Percentiles rank a stretch among this genome's conserved stretches.
Conservation (phyloP, 2,888 invertebrate species). For the Dynastes tityus region DNA sequence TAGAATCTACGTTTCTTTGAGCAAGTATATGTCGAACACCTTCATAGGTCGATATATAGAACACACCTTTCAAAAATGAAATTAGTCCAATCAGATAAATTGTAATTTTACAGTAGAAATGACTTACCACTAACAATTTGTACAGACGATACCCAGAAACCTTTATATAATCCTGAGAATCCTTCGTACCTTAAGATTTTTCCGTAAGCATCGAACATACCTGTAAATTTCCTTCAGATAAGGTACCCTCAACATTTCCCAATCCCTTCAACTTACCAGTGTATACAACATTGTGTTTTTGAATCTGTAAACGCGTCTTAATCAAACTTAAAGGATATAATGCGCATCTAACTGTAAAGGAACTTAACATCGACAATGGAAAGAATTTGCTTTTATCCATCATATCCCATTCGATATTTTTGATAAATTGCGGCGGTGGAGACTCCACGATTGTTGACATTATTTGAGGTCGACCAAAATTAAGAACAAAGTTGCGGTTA, state of each 20-base stretch:
- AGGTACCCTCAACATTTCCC: too few relatives aligned
- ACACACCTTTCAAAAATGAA: conserved; percentile 77
- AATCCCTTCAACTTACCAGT: conserved; percentile 72
- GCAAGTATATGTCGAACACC: conserved; percentile 87
- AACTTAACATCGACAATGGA: conserved; percentile 92
- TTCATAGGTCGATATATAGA: conserved; percentile 96
- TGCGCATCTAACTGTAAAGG: conserved; percentile 82
- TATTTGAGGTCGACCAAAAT: conserved; percentile 18
- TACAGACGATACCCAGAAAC: conserved; percentile 95
- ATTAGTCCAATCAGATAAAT: neutral
- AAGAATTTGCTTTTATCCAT: conserved; percentile 97
- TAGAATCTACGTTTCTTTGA: conserved; percentile 77
- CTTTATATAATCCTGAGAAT: conserved; percentile 89
- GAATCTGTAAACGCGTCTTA: conserved; percentile 94
- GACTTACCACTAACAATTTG: conserved; percentile 71
- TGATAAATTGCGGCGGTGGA: conserved; percentile 77
- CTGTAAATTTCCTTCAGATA: conserved; percentile 64
- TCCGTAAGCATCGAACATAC: conserved; percentile 88
- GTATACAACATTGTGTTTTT: conserved; percentile 87
- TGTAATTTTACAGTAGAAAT: conserved; percentile 10
- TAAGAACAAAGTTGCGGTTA: conserved; percentile 20
- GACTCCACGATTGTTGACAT: conserved; percentile 72
- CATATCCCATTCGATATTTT: conserved; percentile 98
- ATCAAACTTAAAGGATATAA: conserved; percentile 95
- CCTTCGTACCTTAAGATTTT: conserved; percentile 93